Evolutionary conservation across 2,113 vertebrate genomes (phyloP), one percentile per base, ranked within the genome.

Genomic region (Zosterops hypoxanthus): DNA sequence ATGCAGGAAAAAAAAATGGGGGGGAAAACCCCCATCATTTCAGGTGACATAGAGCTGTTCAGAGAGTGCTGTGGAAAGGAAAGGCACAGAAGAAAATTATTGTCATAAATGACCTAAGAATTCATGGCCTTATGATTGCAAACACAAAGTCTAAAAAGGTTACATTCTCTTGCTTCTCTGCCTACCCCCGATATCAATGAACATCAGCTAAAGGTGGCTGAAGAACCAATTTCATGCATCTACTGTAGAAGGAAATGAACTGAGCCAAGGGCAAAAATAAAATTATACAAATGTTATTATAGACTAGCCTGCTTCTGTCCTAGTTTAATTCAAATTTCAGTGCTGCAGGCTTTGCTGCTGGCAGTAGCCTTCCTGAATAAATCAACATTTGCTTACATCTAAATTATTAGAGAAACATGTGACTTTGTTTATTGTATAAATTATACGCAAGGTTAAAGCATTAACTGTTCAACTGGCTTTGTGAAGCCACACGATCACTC

Each of bases 281-380:
- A 99, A 99, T 99, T 99, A 99, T 99, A 99, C 99, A 99, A 99
- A 99, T 99, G 99, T 99, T 99, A 99, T 99, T 99, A 99, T 99
- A 99, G 99, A 99, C 98, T 99, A 98, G 99, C 99, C 98, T 99
- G 99, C 99, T 99, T 99, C 99, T 99, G 99, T 99, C 99, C 99
- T 99, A 99, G 98, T 99, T 99, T 99, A 99, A 99, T 99, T 99
- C 99, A 99, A 98, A 99, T 99, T 99, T 99, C 98, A 98, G 97
- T 97, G 98, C 99, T 98, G 96, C 97, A 94, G 99, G 99, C 98
- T 91, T 97, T 88, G 99, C 99, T 99, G 94, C 97, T 93, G 98
- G 99, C 98, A 96, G 97, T 99, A 98, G 98, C 99, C 99, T 99
- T 99, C 98, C 98, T 99, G 99, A 99, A 99, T 99, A 99, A 99